Conservation (phyloP, 2,113 vertebrate genomes). For the Motacilla alba region DNA sequence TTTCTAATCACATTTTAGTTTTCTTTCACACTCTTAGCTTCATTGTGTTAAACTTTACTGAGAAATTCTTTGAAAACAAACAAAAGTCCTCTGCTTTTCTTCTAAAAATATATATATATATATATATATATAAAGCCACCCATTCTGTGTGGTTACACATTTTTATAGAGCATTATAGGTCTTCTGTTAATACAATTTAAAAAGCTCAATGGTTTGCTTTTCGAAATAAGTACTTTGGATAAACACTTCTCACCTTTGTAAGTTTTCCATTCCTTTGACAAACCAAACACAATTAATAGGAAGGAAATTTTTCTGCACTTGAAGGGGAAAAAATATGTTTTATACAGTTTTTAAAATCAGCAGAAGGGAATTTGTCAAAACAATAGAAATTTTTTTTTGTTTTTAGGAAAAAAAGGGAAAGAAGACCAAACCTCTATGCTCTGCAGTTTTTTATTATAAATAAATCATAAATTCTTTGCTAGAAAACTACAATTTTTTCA, state of each 20-base stretch:
- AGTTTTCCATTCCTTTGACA: neutral
- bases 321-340: neutral
- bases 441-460: slow-evolving; percentile 17
- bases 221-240: neutral
- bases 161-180: neutral
- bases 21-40: neutral
- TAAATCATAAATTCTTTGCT: neutral
- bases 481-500: neutral
- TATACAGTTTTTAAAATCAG: neutral
- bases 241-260: neutral
- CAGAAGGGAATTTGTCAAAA: neutral
- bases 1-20: neutral
- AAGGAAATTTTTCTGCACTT: neutral
- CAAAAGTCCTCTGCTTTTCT: neutral
- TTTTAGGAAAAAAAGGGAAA: fast-evolving
- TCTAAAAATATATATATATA: neutral
- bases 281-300: neutral
- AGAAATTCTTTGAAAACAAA: neutral
- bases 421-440: neutral
- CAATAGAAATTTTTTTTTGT: neutral
- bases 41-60: neutral
- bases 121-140: neutral
- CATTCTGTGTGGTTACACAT: neutral
- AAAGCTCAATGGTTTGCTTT: fast-evolving
- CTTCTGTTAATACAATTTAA: neutral